These are phyloP conservation scores for Dryadula phaetusa DNA, from an alignment of 2,888 invertebrate species.

Conservation along the genomic window DNA sequence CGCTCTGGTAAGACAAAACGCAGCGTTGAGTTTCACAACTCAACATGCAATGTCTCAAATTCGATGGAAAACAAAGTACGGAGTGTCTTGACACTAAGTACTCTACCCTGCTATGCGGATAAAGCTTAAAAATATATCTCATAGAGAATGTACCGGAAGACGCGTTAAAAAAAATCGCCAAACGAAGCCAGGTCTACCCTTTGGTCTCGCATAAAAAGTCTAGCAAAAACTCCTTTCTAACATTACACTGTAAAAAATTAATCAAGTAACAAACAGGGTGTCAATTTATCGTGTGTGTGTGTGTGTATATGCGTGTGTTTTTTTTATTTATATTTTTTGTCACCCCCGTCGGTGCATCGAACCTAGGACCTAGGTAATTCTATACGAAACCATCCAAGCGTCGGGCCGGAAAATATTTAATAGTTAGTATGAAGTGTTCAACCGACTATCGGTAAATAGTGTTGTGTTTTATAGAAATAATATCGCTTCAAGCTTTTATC, in stretches of 20 bases:
- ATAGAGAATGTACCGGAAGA: too few species aligned
- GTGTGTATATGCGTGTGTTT: not conserved
- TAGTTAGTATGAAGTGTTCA: slow-evolving; percentile 15
- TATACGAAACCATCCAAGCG: slow-evolving; percentile 36
- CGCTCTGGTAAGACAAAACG: too few species aligned
- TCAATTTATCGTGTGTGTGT: slow-evolving; percentile 7
- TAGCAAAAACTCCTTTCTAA: slow-evolving; percentile 15
- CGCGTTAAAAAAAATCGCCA: not conserved
- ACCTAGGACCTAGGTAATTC: slow-evolving; percentile 32
- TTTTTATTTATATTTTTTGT: slow-evolving; percentile 21
- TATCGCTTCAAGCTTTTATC: too few species aligned
- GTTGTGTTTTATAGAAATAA: too few species aligned
- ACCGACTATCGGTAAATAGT: not conserved
- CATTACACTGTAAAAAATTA: slow-evolving; percentile 21
- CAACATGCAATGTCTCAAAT: too few species aligned
- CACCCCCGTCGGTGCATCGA: slow-evolving; percentile 21
- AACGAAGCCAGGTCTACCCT: not conserved
- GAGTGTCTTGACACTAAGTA: too few species aligned
- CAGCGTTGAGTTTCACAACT: too few species aligned
- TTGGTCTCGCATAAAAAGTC: not conserved
- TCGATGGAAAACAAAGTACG: too few species aligned
- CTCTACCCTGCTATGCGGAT: too few species aligned
- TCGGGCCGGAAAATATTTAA: slow-evolving; percentile 25
- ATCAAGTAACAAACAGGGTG: slow-evolving; percentile 13
- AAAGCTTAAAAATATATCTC: too few species aligned